A percentile compares a stretch with the other conserved stretches of the same genome.
Conservation (phyloP, 2,888 invertebrate genomes). For the Sisyra nigra region DNA sequence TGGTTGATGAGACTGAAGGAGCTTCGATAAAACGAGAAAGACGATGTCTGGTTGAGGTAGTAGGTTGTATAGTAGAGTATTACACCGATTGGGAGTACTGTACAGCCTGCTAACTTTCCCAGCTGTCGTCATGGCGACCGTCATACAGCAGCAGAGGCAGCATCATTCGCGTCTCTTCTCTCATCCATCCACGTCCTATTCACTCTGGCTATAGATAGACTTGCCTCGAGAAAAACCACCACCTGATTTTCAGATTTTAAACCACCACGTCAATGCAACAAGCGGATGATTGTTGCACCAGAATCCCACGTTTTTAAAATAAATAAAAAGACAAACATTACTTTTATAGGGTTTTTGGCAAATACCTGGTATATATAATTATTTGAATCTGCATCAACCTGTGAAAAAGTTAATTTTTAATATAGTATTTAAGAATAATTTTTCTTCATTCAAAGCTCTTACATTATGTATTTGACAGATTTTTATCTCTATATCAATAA, state of each 20-base stretch:
- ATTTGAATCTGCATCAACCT: no score
- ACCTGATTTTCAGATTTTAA: background rate
- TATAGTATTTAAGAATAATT: no score
- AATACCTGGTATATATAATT: no score
- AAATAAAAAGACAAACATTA: no score
- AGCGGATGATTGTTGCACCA: background rate
- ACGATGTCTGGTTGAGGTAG: slow-evolving; percentile 77
- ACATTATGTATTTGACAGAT: no score
- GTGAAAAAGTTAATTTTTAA: no score
- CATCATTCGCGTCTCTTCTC: slow-evolving; percentile 20
- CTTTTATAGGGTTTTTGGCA: no score
- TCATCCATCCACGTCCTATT: slow-evolving; percentile 13
- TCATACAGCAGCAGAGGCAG: background rate
- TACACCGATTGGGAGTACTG: slow-evolving; percentile 82
- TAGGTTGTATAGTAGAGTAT: slow-evolving; percentile 97
- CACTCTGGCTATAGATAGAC: background rate
- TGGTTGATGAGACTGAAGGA: background rate
- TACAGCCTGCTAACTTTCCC: slow-evolving; percentile 97
- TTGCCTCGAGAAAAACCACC: background rate
- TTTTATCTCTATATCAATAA: no score
- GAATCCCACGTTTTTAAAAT: no score
- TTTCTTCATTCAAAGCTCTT: no score
- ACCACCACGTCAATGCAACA: slow-evolving; percentile 5
- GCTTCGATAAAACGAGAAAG: slow-evolving; percentile 18
- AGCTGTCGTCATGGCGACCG: slow-evolving; percentile 28